Conservation (phyloP, 2,888 invertebrate genomes). For the Hedychridium roseum region DNA sequence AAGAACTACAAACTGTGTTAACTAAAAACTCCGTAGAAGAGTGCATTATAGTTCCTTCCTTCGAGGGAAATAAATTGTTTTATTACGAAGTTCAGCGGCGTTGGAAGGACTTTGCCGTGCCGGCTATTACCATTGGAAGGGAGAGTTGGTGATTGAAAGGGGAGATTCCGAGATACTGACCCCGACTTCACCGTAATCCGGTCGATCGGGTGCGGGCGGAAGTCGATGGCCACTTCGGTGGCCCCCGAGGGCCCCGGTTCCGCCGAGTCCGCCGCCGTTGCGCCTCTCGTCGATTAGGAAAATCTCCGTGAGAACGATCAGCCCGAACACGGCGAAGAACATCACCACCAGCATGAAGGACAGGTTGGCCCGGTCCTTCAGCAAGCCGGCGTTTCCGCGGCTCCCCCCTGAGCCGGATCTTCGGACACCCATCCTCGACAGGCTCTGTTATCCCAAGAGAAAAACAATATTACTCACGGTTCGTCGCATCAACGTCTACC, state of each 20-base stretch:
- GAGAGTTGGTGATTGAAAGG: not conserved
- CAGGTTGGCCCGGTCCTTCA: conserved; percentile 83
- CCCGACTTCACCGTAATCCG: conserved; percentile 75
- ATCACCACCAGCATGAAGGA: conserved; percentile 90
- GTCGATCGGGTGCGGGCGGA: conserved; percentile 66
- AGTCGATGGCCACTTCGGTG: conserved; percentile 65
- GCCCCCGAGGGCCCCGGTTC: conserved; percentile 67
- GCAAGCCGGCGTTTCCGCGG: conserved; percentile 67
- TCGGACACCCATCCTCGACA: conserved; percentile 63
- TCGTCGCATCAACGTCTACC: not conserved
- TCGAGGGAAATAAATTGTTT: too few relatives aligned
- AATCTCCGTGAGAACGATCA: conserved; percentile 88
- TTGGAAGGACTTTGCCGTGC: too few relatives aligned
- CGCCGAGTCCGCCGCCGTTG: conserved; percentile 66
- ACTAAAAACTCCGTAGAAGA: too few relatives aligned
- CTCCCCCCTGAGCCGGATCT: conserved; percentile 61
- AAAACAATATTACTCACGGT: not conserved
- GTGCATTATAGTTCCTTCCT: too few relatives aligned
- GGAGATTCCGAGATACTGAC: conserved; percentile 45
- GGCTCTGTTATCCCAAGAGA: conserved; percentile 37
- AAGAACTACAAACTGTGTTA: too few relatives aligned
- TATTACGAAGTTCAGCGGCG: too few relatives aligned
- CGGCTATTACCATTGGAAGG: too few relatives aligned
- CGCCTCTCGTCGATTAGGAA: conserved; percentile 72
- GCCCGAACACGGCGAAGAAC: conserved; percentile 88